Base-by-base conservation (phyloP, 2,888 invertebrate genomes). In the Nesidiocoris tenuis region DNA sequence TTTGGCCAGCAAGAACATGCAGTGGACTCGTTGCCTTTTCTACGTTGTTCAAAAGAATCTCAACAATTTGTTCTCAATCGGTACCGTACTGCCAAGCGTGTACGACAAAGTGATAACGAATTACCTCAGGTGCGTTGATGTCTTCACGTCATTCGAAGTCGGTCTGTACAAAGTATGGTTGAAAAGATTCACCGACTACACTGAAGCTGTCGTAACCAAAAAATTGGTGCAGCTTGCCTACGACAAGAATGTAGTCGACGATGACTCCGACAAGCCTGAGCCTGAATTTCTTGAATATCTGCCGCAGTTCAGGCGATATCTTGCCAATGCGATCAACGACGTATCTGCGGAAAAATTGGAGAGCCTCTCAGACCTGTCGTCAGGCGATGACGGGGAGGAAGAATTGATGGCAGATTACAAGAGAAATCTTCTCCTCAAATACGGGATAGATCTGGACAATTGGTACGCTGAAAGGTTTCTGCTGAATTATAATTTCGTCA, bases 121-220 rank as follows among this genome's bases (percentile, higher is more conserved):
- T 39, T 70, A 70, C 18, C 25, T 70, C 5, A 16, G 70, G 2
- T 70, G 70, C 23, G 70, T 70, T 18, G 70, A 70, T 25, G 57
- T 70, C 25, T 70, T 70, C 25, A 70, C 70, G 2, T 70, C 70
- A 18, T 70, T 59, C 70, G 70, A 70, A 70, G 70, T 70, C 16
- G 70, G 70, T 18, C 61, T 70, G 22, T 70, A 59, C 23, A 70
- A 70, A 70, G 70, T 70, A 2, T 70, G 70, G 70, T 18, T 70
- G 7, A 57, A 25, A 16, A 57, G 70, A 17, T 70, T 70, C 57
- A 59, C 18, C 24, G 57, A 70, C 19, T 70, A 70, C 24, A 70
- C 70, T 59, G 57, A 70, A 22, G 57, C 56, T 16, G 70, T 70
- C 1, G 59, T 59, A 18, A 59, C 70, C 0, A 70, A 61, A 70